phyloP scores from a whole-genome alignment of 2,888 invertebrate species.

The Tenthredo scrophulariae region DNA sequence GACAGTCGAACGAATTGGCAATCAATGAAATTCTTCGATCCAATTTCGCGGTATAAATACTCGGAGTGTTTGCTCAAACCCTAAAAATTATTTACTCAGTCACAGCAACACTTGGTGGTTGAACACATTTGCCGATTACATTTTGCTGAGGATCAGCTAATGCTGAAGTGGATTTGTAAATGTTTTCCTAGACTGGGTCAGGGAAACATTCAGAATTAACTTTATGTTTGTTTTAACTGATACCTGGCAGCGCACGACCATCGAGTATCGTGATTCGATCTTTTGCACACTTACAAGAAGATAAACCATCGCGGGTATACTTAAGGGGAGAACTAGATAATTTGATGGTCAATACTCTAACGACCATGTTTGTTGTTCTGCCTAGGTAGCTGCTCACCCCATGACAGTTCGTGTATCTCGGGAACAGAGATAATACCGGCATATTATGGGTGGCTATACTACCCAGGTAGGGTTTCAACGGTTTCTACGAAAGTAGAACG shows the following conservation, averaged over 20 bases:
- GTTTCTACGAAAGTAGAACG: constrained; percentile 15
- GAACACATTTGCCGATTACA: background rate
- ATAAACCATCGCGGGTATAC: constrained; percentile 10
- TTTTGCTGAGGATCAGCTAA: background rate
- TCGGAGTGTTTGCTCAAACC: background rate
- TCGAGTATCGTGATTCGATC: background rate
- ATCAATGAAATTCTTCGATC: background rate
- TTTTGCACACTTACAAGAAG: background rate
- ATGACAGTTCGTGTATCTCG: background rate
- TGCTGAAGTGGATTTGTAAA: constrained; percentile 34
- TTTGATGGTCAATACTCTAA: constrained; percentile 30
- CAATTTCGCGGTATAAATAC: background rate
- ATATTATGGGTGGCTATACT: background rate
- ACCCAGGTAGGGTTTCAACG: background rate
- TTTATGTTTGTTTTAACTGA: constrained; percentile 29
- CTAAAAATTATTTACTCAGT: background rate
- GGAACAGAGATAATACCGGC: background rate
- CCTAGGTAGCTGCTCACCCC: background rate
- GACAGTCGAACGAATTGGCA: too few species aligned
- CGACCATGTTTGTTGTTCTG: constrained; percentile 36
- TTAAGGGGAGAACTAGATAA: background rate
- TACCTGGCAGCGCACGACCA: background rate
- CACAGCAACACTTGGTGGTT: background rate
- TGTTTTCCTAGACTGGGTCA: constrained; percentile 15
- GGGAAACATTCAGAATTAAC: constrained; percentile 15